These are phyloP conservation scores for Mesembrinibis cayennensis DNA, from an alignment of 2,113 vertebrate species.

Conservation along the genomic window DNA sequence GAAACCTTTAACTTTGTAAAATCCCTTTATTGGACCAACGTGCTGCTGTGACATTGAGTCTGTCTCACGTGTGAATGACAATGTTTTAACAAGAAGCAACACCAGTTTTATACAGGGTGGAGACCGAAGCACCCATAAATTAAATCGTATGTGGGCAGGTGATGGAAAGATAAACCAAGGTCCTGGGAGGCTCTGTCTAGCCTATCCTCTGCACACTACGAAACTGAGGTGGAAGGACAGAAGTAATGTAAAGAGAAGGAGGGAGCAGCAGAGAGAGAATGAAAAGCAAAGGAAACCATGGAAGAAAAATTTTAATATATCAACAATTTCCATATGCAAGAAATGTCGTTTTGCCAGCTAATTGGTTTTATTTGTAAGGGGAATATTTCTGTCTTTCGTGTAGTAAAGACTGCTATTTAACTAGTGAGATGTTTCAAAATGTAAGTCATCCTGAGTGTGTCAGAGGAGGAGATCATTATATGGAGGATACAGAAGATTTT, in stretches of 20 bases:
- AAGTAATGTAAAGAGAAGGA: not conserved
- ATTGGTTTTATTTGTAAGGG: not conserved
- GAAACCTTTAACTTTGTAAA: not conserved
- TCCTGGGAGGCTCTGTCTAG: not conserved
- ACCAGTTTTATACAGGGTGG: not conserved
- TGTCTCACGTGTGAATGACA: not conserved
- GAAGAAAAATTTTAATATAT: not conserved
- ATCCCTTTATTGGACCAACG: not conserved
- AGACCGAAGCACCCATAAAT: not conserved
- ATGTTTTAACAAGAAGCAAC: not conserved
- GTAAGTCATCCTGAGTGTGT: not conserved
- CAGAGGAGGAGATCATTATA: not conserved
- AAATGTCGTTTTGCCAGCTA: not conserved
- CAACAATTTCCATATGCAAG: not conserved
- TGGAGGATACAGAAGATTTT: not conserved
- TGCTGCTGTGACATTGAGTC: not conserved
- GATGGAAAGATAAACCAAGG: not conserved
- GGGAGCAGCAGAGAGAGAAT: not conserved
- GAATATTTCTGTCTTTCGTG: not conserved
- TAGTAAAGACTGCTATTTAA: not conserved
- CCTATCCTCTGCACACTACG: not conserved
- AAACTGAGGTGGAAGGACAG: not conserved
- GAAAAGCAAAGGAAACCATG: not conserved
- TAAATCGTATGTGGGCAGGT: not conserved
- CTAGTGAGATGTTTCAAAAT: not conserved